Base-by-base conservation (phyloP, 2,888 invertebrate species). In the Coenonympha glycerion region DNA sequence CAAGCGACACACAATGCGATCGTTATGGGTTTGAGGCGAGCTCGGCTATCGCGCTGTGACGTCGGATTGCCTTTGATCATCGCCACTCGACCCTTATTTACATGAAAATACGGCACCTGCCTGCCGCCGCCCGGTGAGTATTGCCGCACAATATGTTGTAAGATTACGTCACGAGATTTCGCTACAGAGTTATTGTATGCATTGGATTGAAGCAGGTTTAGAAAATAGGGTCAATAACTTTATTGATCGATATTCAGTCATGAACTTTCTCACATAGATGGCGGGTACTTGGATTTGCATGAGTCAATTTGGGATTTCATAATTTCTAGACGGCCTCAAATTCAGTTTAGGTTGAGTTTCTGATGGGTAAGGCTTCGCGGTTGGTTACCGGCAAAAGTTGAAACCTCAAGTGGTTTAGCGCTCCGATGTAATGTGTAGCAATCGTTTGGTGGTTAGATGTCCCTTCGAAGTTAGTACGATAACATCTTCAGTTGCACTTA, bases 61-160 rank as follows among this genome's bases (percentile, higher is more conserved):
- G 41, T 19, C 30, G 30, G 41, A 30, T 41, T 28, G 9, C 11
- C 37, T 21, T 19, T 37, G 37, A 37, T 37, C 37, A 21, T 21
- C 13, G 37, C 21, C 37, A 26, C 26, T 16, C 37, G 21, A 37
- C 13, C 21, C 37, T 21, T 11, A 37, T 37, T 37, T 37, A 37
- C 37, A 37, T 37, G 37, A 37, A 21, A 37, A 37, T 37, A 41
- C 26, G 26, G 26, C 39, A 30, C 30, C 11, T 8, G 19, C 28
- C 28, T 8, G 41, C 41, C 18, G 16, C 16, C 26, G 28, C 5
- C 24, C 11, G 36, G 36, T 21, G 6, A 6, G 15, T 15, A 30
- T 28, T 40, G 4, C 41, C 41, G 11, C 41, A 22, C 15, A 22
- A 19, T 39, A 37, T 22, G 22, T 15, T 24, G 9, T 3, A n/a